Conservation (phyloP, 2,888 invertebrate species). For the Nemapogon koenigi region DNA sequence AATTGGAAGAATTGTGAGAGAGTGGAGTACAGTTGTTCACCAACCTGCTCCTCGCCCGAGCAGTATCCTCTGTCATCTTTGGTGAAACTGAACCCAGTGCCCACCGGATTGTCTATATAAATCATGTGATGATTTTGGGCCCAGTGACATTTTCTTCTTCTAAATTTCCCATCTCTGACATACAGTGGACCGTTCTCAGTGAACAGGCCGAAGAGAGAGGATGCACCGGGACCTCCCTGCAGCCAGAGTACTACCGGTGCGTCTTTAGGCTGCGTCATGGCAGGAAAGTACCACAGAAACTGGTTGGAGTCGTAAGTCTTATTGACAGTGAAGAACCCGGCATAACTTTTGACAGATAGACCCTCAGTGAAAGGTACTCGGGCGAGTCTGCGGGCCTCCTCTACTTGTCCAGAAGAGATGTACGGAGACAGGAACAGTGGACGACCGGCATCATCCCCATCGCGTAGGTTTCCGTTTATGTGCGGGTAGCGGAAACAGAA, state of each 20-base stretch:
- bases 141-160: slow-evolving; percentile 80
- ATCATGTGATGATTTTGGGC: slow-evolving; percentile 78
- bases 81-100: slow-evolving; percentile 92
- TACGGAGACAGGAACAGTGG: slow-evolving; percentile 80
- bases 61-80: slow-evolving; percentile 78
- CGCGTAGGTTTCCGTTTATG: slow-evolving; percentile 32
- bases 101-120: slow-evolving; percentile 93
- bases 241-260: slow-evolving; percentile 84
- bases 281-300: slow-evolving; percentile 93
- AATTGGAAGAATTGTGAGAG: slow-evolving; percentile 83
- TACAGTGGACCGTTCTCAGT: slow-evolving; percentile 81
- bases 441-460: slow-evolving; percentile 47
- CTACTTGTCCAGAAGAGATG: slow-evolving; percentile 73
- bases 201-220: slow-evolving; percentile 81
- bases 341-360: slow-evolving; percentile 70
- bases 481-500: slow-evolving; percentile 41
- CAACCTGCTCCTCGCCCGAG: slow-evolving; percentile 80
- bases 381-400: slow-evolving; percentile 65
- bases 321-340: slow-evolving; percentile 88
- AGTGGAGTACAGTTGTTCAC: slow-evolving; percentile 77
- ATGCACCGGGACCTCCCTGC: slow-evolving; percentile 85
- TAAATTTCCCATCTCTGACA: slow-evolving; percentile 40
- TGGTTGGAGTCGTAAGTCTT: slow-evolving; percentile 78
- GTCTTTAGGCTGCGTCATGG: slow-evolving; percentile 57
- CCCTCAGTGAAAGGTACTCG: slow-evolving; percentile 66